Evolutionary conservation across 2,888 invertebrate species (phyloP), one percentile per base, ranked within the genome.

Genomic region (Achlya flavicornis): DNA sequence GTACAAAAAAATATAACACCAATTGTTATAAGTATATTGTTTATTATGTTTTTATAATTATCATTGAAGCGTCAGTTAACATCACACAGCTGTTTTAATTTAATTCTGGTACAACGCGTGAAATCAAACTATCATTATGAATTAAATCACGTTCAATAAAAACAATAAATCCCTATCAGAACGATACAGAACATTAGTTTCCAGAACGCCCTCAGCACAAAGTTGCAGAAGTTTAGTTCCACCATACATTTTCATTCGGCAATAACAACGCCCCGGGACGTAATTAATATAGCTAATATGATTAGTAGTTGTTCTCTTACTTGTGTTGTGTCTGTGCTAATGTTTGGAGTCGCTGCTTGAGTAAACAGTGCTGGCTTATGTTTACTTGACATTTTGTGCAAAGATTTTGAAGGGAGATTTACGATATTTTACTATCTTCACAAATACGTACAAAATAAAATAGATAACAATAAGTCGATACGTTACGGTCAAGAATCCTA

Each of bases 231-330:
- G 69, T 80, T 80, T 76, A 77, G 81, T 82, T 78, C 71, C 75
- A 76, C 83, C 83, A 87, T 91, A 89, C 85, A 92, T 91, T 92
- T 87, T 90, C 91, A 92, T 91, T 90, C 89, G 87, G 87, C 87
- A 89, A 83, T 81, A 84, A 82, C 84, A 83, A 79, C 86, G 85
- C 84, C 80, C 68, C 77, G 86, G 89, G 89, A 87, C 76, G 81
- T 90, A 83, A 91, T 91, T 92, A 92, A 90, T 91, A 90, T 83
- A 77, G 83, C 87, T 92, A 92, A 93, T 92, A 92, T 92, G 88
- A 91, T 93, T 92, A 92, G 90, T 90, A 81, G 89, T 86, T 87
- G 87, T 85, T 89, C 85, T 84, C 85, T 81, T 77, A 77, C 76
- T 86, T 86, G 78, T 75, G 73, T 77, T 74, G 72, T 64, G 61